Base-by-base conservation (phyloP, 2,113 vertebrate species). In the Columba livia region DNA sequence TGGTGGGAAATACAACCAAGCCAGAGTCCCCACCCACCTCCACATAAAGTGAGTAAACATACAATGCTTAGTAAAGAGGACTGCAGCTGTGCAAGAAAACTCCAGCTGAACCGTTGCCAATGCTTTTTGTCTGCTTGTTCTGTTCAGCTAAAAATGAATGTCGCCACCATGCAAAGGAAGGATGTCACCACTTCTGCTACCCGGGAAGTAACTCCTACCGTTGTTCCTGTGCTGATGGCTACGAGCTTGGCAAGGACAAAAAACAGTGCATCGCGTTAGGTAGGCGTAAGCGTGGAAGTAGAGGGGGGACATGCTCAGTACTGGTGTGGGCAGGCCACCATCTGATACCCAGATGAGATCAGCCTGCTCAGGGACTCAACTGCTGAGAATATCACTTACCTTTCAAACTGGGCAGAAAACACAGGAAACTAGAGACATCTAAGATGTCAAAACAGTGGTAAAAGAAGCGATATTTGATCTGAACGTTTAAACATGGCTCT, bases 171-270 rank as follows among this genome's bases (percentile, higher is more conserved):
- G 98, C 98, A 38, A 97, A 97, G 1, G 66, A 95, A 4, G 98
- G 98, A 4, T 99, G 99, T 75, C 97, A 99, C 28, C 99, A 99
- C 69, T 98, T 99, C 93, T 99, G 99, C 97, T 98, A 95, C 15
- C 97, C 97, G 0, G 96, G 92, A 21, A 29, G 58, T 1, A 8
- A 31, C 4, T 89, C 97, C 21, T 99, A 98, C 85, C 56, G 0
- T 18, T 99, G 99, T 64, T 98, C 98, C 84, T 99, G 99, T 58
- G 96, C 98, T 4, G 51, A 95, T 3, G 99, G 99, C 72, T 99
- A 99, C 25, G 82, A 56, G 62, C 98, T 99, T 0, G 98, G 98
- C 48, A 44, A 79, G 8, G 98, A 99, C 10, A 24, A 74, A 31
- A 98, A 93, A 44, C 98, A 97, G 38, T 99, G 99, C 84, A 50